These are phyloP conservation scores for Phyllotreta striolata DNA, from an alignment of 2,888 invertebrate species.

Conservation along the genomic window DNA sequence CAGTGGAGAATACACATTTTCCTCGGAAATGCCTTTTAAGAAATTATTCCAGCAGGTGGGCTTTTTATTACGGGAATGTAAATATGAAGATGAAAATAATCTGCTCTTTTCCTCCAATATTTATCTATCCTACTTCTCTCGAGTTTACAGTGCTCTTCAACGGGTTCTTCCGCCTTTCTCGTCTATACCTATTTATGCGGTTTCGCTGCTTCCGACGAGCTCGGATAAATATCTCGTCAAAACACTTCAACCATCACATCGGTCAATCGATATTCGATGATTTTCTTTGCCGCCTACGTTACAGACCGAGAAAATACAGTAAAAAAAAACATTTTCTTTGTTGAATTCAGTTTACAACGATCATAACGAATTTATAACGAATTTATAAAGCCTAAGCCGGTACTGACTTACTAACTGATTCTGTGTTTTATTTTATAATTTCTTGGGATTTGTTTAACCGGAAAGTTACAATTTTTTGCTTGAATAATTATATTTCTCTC, in stretches of 20 bases:
- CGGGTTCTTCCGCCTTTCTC: conserved; percentile 28
- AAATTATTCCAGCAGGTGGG: conserved; percentile 41
- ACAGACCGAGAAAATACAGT: background rate
- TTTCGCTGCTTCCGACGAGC: conserved; percentile 19
- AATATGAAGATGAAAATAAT: conserved; percentile 42
- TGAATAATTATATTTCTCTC: too few species aligned
- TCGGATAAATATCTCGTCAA: conserved; percentile 41
- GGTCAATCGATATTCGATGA: conserved; percentile 35
- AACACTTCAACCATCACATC: conserved; percentile 33
- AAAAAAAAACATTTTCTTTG: too few species aligned
- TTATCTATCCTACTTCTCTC: conserved; percentile 39
- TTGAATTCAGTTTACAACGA: background rate
- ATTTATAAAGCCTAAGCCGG: too few species aligned
- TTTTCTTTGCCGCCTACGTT: background rate
- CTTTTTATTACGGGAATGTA: conserved; percentile 40
- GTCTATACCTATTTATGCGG: conserved; percentile 30
- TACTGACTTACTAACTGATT: too few species aligned
- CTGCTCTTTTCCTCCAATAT: conserved; percentile 44
- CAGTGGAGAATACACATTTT: conserved; percentile 25
- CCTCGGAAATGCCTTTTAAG: conserved; percentile 32
- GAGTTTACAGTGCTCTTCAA: conserved; percentile 41
- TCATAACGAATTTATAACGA: background rate
- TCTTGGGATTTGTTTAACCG: too few species aligned
- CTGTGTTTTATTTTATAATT: too few species aligned
- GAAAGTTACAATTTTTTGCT: too few species aligned